Conservation (phyloP, 2,797 vertebrate species). For the Takifugu rubripes region DNA sequence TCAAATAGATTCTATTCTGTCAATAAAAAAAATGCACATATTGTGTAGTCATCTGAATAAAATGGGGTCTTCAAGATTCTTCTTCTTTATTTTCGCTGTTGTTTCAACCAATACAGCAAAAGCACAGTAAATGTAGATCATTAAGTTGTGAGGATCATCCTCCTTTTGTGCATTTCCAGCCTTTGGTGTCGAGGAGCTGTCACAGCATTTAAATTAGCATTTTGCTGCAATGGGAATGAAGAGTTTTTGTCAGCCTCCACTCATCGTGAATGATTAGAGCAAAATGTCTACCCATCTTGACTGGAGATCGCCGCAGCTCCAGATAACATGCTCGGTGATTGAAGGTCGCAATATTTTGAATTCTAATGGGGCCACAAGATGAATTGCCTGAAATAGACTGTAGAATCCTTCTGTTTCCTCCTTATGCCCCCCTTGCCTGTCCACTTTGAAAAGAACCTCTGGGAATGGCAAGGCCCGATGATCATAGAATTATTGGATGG, state of each 20-base stretch:
- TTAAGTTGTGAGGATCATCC: slow-evolving; percentile 76
- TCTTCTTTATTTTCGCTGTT: slow-evolving; percentile 79
- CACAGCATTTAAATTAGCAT: slow-evolving; percentile 98
- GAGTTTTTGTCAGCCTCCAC: slow-evolving; percentile 99
- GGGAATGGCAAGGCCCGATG: slow-evolving; percentile 99
- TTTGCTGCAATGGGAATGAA: slow-evolving; percentile 97
- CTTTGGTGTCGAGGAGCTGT: slow-evolving; percentile 89
- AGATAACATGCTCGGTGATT: slow-evolving; percentile 99
- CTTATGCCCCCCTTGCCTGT: slow-evolving; percentile 82
- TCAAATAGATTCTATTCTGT: not conserved
- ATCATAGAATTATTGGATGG: slow-evolving; percentile 99
- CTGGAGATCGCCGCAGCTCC: slow-evolving; percentile 98
- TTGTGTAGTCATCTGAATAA: not conserved
- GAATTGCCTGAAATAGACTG: slow-evolving; percentile 99
- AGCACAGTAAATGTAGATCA: slow-evolving; percentile 49
- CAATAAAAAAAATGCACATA: not conserved
- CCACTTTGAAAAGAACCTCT: slow-evolving; percentile 99
- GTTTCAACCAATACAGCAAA: slow-evolving; percentile 57
- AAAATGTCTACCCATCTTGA: slow-evolving; percentile 99
- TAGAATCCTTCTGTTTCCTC: slow-evolving; percentile 96
- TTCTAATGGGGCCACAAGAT: slow-evolving; percentile 99
- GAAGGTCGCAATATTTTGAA: slow-evolving; percentile 99
- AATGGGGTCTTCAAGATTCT: too few relatives aligned
- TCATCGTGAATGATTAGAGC: slow-evolving; percentile 99
- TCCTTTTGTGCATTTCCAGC: slow-evolving; percentile 85